Conservation (phyloP, 2,888 invertebrate genomes). For the Dendrolimus pini region DNA sequence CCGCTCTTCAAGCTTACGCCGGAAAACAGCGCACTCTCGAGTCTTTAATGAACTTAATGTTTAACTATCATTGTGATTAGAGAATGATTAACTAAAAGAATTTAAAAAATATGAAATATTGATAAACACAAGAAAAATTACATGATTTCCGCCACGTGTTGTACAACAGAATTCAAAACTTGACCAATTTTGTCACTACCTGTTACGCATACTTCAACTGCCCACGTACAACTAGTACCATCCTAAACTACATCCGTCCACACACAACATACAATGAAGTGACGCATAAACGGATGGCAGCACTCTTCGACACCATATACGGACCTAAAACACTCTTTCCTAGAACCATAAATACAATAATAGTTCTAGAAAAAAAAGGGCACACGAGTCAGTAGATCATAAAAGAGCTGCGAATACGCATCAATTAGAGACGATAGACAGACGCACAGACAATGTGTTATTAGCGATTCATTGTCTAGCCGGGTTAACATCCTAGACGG, state of each 20-base stretch:
- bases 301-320: not conserved
- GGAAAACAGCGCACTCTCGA: too few relatives aligned
- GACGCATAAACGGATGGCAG: not conserved
- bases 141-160: too few relatives aligned
- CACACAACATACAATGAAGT: not conserved
- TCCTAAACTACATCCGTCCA: not conserved
- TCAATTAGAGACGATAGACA: slow-evolving; percentile 46
- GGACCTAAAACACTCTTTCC: not conserved
- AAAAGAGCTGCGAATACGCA: slow-evolving; percentile 44
- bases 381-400: slow-evolving; percentile 48
- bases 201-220: not conserved
- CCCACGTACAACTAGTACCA: not conserved
- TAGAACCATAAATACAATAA: not conserved
- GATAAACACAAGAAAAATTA: too few relatives aligned
- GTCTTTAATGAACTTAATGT: too few relatives aligned
- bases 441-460: slow-evolving; percentile 47
- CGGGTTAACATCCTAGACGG: slow-evolving; percentile 67
- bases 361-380: slow-evolving; percentile 21
- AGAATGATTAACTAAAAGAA: too few relatives aligned
- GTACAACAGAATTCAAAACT: not conserved
- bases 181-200: not conserved
- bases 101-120: too few relatives aligned
- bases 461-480: slow-evolving; percentile 60
- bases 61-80: too few relatives aligned
- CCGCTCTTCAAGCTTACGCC: too few relatives aligned